Evolutionary conservation across 1,140 invertebrate genomes (phyloP).

Genomic region (Sesamia nonagrioides): DNA sequence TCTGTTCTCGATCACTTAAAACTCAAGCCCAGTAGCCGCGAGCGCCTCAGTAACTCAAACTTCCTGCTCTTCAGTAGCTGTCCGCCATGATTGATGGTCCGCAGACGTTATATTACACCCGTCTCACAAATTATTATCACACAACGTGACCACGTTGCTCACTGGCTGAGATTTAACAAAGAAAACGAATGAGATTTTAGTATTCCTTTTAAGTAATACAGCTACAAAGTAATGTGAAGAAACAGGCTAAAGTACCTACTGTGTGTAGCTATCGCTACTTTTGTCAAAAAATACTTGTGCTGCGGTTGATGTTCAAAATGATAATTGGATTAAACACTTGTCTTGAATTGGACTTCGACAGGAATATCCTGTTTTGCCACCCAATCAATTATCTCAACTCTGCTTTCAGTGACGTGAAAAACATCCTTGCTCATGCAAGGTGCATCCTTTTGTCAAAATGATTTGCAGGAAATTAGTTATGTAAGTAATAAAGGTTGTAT

Average conservation of each 20-base stretch:
- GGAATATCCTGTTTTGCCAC: too few relatives aligned
- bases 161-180: neutral
- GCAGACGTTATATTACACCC: neutral
- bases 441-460: neutral
- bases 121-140: slow-evolving; percentile 26
- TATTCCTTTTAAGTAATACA: too few relatives aligned
- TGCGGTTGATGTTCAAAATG: too few relatives aligned
- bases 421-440: too few relatives aligned
- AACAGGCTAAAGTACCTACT: too few relatives aligned
- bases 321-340: too few relatives aligned
- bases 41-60: slow-evolving; percentile 38
- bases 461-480: neutral
- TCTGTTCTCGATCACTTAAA: neutral
- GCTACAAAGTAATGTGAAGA: too few relatives aligned
- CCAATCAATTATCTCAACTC: too few relatives aligned
- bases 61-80: slow-evolving; percentile 31
- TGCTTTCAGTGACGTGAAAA: too few relatives aligned
- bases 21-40: slow-evolving; percentile 15
- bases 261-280: too few relatives aligned
- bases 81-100: slow-evolving; percentile 32
- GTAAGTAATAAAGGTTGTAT: slow-evolving; percentile 3
- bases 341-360: too few relatives aligned
- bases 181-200: neutral
- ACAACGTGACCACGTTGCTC: slow-evolving; percentile 10
- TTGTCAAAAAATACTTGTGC: too few relatives aligned